Evolutionary conservation across 1,140 invertebrate species (phyloP).

Genomic region (Capitella teleta): DNA sequence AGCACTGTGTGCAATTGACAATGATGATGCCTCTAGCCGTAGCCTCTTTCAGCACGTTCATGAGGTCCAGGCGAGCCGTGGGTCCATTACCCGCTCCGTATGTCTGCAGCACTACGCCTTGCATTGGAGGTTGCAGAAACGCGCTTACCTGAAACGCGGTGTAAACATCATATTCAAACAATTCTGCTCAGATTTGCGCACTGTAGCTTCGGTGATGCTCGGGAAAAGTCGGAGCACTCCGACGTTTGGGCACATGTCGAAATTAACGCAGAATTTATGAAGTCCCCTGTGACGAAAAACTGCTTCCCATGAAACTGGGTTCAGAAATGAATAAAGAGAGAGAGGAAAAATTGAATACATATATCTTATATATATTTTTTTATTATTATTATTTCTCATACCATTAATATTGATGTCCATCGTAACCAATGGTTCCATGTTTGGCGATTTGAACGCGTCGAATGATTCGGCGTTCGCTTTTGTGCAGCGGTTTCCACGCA

Average conservation of each 20-base stretch:
- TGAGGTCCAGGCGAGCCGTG: constrained; percentile 65
- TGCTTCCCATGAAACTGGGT: constrained; percentile 66
- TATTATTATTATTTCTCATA: too few species aligned
- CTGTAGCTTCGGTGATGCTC: constrained; percentile 68
- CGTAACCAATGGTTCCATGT: constrained; percentile 68
- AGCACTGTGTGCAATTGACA: constrained; percentile 86
- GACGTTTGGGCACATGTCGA: constrained; percentile 70
- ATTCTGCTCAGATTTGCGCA: too few species aligned
- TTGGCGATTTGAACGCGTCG: constrained; percentile 83
- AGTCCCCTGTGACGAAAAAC: constrained; percentile 62
- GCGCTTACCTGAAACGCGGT: constrained; percentile 57
- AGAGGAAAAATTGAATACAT: too few species aligned
- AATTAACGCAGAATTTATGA: constrained; percentile 65
- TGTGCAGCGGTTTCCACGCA: constrained; percentile 79
- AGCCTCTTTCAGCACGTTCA: constrained; percentile 62
- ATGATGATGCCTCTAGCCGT: constrained; percentile 71
- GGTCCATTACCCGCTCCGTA: constrained; percentile 91
- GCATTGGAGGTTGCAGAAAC: constrained; percentile 70
- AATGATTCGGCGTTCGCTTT: constrained; percentile 70
- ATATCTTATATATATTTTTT: too few species aligned
- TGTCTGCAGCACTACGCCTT: constrained; percentile 80
- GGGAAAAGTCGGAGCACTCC: constrained; percentile 78
- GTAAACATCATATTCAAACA: too few species aligned
- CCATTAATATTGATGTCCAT: constrained; percentile 54
- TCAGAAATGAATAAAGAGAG: too few species aligned